Base-by-base conservation (phyloP, 2,797 vertebrate species). In the Parambassis ranga region DNA sequence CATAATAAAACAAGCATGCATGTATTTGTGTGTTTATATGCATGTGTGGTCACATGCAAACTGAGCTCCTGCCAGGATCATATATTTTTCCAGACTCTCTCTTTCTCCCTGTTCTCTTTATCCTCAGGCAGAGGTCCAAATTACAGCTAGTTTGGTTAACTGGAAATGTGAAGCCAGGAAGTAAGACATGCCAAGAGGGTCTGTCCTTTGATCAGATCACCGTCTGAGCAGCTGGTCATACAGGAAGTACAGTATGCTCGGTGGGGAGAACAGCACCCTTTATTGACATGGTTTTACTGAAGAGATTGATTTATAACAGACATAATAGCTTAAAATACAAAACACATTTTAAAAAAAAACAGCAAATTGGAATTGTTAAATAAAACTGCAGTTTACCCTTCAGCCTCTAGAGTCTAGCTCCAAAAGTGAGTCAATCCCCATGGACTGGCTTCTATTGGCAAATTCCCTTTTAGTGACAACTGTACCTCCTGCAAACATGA, bases 151-250 rank as follows among this genome's bases (percentile, higher is more conserved):
- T 82, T 79, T 67, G 69, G 60, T 79, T 76, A 83, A 77, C 42
- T 76, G 50, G 85, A 86, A 90, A 87, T 42, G 61, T 75, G 81
- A 89, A 50, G 65, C 46, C 81, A 82, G 85, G 82, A 90, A 87
- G 72, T 22, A 13, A 42, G 38, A 59, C 70, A 5, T 69, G 78
- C 84, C 84, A 89, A 71, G 60, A 57, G 58, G 65, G 47, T 61
- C 67, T 35, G 65, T 75, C 48, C 77, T 85, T 83, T 85, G 83
- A 85, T 87, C 22, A 13, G 32, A 62, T 72, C 56, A 14, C 18
- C 13, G 44, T 59, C 47, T 35, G 44, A 81, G 64, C 42, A 22
- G 74, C 66, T 68, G 78, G 75, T 84, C n/a, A n/a, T n/a, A n/a
- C n/a, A n/a, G 87, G 85, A n/a, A 46, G 49, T 19, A 16, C 15